A percentile compares a stretch with the other conserved stretches of the same genome.
Evolutionary conservation across 2,113 vertebrate species (phyloP).

Genomic region (Sigmodon hispidus): DNA sequence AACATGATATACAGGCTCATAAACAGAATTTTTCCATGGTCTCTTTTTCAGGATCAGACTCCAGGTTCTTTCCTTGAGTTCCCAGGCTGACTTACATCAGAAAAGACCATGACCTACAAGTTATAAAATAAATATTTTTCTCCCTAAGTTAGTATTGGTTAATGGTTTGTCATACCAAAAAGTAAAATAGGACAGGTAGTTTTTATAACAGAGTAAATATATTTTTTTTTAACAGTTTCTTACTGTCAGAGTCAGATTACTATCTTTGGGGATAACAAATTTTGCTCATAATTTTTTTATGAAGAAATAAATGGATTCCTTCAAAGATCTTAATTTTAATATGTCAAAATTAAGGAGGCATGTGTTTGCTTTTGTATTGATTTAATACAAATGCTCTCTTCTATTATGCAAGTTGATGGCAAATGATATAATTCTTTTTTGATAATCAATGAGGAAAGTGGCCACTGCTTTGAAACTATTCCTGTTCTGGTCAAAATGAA

Average conservation of each 20-base stretch:
- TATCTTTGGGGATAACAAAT: neutral
- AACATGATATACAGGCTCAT: no score
- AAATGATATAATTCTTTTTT: neutral
- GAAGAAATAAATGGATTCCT: neutral
- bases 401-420: neutral
- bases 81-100: neutral
- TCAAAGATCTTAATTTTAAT: neutral
- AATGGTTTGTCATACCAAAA: neutral
- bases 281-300: constrained; percentile 31
- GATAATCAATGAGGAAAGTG: neutral
- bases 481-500: neutral
- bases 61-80: no score
- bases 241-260: neutral
- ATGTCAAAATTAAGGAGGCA: neutral
- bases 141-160: neutral
- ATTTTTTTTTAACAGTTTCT: neutral
- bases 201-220: neutral
- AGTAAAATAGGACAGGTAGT: neutral
- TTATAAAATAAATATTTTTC: neutral
- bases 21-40: neutral
- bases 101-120: neutral
- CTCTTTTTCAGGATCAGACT: neutral
- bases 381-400: neutral
- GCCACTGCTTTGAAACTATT: neutral
- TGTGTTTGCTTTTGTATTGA: neutral